These are phyloP conservation scores for Pristionchus japonicus DNA, from an alignment of 2,888 invertebrate genomes.

Conservation along the genomic window DNA sequence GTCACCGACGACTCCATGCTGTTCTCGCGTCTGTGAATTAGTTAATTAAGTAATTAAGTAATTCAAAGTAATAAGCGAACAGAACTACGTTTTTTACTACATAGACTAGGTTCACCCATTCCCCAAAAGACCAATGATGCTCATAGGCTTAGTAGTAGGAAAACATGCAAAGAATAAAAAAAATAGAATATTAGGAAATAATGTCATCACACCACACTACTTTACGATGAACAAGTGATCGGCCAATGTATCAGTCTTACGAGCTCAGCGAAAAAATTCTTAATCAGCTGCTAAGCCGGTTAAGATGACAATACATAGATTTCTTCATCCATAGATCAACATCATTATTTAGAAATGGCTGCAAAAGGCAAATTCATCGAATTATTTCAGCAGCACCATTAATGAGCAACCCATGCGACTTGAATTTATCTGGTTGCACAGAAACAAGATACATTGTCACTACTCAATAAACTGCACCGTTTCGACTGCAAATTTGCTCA, in stretches of 20 bases:
- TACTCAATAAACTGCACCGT: background rate
- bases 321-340: background rate
- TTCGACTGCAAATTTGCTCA: no score
- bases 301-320: background rate
- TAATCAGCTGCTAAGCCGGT: background rate
- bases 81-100: no score
- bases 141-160: background rate
- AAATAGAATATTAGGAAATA: background rate
- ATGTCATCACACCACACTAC: background rate
- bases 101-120: no score
- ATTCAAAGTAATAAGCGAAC: no score
- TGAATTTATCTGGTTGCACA: background rate
- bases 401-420: background rate
- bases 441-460: background rate
- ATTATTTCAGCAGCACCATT: background rate
- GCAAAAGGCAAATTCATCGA: background rate
- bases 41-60: background rate
- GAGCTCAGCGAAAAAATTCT: background rate
- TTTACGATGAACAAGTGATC: background rate
- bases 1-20: constrained; percentile 47
- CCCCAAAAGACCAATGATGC: no score
- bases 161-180: background rate
- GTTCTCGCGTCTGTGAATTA: constrained; percentile 30
- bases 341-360: background rate
- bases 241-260: background rate